Evolutionary conservation across 2,888 invertebrate genomes (phyloP).

Genomic region (Metallyticus violacea): DNA sequence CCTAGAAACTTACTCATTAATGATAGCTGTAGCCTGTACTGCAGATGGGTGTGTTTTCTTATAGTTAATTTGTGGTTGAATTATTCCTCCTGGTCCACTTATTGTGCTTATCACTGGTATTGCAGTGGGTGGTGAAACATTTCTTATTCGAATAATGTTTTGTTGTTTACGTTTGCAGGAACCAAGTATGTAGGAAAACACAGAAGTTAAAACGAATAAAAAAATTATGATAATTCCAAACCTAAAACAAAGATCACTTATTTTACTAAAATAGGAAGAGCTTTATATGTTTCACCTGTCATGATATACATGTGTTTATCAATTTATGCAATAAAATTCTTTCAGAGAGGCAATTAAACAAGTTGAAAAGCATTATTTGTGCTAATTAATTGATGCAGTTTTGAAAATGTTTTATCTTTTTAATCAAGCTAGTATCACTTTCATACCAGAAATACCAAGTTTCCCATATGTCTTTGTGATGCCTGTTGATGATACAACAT

Average conservation of each 20-base stretch:
- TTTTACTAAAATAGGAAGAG: too few species aligned
- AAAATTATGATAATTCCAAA: constrained; percentile 37
- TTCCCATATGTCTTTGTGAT: constrained; percentile 38
- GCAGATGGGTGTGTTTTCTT: constrained; percentile 28
- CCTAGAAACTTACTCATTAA: background rate
- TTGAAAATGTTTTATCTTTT: background rate
- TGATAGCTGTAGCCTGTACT: constrained; percentile 24
- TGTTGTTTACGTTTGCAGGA: constrained; percentile 38
- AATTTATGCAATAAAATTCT: too few species aligned
- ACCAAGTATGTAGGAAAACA: constrained; percentile 36
- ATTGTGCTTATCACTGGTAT: constrained; percentile 33
- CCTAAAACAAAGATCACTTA: constrained; percentile 34
- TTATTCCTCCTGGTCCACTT: constrained; percentile 39
- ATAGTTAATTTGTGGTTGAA: constrained; percentile 37
- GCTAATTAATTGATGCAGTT: too few species aligned
- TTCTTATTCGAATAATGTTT: constrained; percentile 38
- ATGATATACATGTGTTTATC: too few species aligned
- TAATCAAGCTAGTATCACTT: background rate
- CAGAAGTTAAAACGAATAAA: constrained; percentile 37
- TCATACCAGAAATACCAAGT: constrained; percentile 41
- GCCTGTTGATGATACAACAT: constrained; percentile 35
- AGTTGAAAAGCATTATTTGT: background rate
- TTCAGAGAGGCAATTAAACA: background rate
- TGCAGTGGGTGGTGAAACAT: constrained; percentile 31
- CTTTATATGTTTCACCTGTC: too few species aligned